Evolutionary conservation across 2,888 invertebrate genomes (phyloP), one percentile per base, ranked within the genome.

Genomic region (Parascotia fuliginaria): DNA sequence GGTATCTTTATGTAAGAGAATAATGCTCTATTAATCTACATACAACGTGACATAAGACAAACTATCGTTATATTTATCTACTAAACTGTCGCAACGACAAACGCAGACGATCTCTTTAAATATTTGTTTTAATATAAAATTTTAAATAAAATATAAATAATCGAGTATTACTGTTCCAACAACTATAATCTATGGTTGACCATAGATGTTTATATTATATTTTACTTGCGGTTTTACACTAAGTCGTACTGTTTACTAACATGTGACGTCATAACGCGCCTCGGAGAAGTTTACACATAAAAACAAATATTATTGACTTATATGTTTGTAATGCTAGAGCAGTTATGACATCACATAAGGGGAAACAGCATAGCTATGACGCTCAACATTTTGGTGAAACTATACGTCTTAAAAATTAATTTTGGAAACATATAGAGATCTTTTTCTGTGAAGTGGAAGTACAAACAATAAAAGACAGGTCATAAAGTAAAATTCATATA

Each of bases 141-240:
- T 85, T 87, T 81, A 89, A 89, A 89, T 87, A 88, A 89, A 88
- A 89, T 85, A 89, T 89, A 90, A 91, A 90, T 87, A 89, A 88
- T 87, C 87, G 90, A 91, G 91, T 91, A 91, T 91, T 91, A 87
- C 79, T 79, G 88, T 89, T 88, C 83, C 87, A 89, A 89, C 89
- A 89, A 88, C 81, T 79, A 77, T 64, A 75, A 70, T 75, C 87
- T 79, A 84, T 83, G 89, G 88, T 88, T 85, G 72, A 89, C 88
- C 89, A 89, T 78, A 88, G 88, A 87, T n/a, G n/a, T n/a, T 76
- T 70, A 76, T 75, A 74, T 83, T 81, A 84, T 81, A 83, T 75
- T 78, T 76, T 58, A 58, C 52, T 58, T 60, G 79, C 73, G 77
- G 55, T 50, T 54, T 77, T 83, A 83, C 77, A 80, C 78, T 81